A percentile compares a stretch with the other conserved stretches of the same genome.
Evolutionary conservation across 2,888 invertebrate species (phyloP).

Genomic region (Mesodorylaimus sp.): DNA sequence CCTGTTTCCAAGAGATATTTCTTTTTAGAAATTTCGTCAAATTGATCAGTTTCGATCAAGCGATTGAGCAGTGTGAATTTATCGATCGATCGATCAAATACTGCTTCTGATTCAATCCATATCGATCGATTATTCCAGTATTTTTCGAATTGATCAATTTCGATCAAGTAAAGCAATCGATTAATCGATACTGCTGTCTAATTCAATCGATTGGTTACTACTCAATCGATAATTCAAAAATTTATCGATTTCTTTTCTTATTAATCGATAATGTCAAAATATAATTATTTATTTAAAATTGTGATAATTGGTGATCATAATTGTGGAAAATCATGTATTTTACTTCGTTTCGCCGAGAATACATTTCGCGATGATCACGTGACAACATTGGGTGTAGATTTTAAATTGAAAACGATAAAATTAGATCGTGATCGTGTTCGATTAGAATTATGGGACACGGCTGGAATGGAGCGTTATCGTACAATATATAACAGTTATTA

Average conservation of each 20-base stretch:
- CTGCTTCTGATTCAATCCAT: too few relatives aligned
- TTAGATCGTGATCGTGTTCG: slow-evolving; percentile 25
- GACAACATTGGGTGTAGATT: slow-evolving; percentile 28
- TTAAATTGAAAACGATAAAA: slow-evolving; percentile 30
- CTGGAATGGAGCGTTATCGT: slow-evolving; percentile 13
- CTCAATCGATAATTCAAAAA: too few relatives aligned
- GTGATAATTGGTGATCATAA: slow-evolving; percentile 27
- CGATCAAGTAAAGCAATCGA: too few relatives aligned
- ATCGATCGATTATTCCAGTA: too few relatives aligned
- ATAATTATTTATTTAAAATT: background rate
- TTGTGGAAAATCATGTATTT: slow-evolving; percentile 28
- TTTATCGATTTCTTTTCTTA: background rate
- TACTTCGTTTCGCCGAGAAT: slow-evolving; percentile 27
- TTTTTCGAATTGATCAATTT: too few relatives aligned
- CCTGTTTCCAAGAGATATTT: too few relatives aligned
- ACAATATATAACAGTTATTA: slow-evolving; percentile 31
- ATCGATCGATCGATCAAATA: too few relatives aligned
- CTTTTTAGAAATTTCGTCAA: too few relatives aligned
- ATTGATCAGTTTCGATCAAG: too few relatives aligned
- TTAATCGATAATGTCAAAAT: background rate
- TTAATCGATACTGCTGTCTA: too few relatives aligned
- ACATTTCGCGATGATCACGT: slow-evolving; percentile 23
- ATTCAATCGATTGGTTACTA: too few relatives aligned
- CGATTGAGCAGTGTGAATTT: too few relatives aligned
- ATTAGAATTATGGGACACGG: slow-evolving; percentile 17